A percentile compares a stretch with the other conserved stretches of the same genome.
Evolutionary conservation across 2,888 invertebrate species (phyloP).

Genomic region (Mechanitis mazaeus): DNA sequence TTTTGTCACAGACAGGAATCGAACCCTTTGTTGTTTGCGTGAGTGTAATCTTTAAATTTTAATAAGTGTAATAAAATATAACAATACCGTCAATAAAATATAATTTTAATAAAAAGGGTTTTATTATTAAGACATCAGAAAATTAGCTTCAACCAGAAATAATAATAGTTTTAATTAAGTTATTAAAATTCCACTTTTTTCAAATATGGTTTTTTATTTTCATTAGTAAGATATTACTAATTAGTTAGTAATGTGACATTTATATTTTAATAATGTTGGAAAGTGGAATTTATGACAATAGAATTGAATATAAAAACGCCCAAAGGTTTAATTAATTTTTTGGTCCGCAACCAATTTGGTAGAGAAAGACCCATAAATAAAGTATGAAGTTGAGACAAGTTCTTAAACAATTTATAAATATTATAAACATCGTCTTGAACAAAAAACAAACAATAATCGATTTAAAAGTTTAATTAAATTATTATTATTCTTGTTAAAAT

Average conservation of each 20-base stretch:
- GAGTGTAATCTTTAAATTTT: too few relatives aligned
- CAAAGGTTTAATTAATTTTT: constrained; percentile 5
- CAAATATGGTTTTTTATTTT: background rate
- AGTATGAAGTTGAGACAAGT: background rate
- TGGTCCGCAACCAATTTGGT: constrained; percentile 5
- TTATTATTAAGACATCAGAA: background rate
- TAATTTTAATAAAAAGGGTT: too few relatives aligned
- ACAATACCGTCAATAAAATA: too few relatives aligned
- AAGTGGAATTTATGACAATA: constrained; percentile 3
- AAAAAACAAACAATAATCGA: too few relatives aligned
- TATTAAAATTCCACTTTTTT: background rate
- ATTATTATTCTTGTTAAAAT: too few relatives aligned
- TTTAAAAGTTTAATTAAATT: too few relatives aligned
- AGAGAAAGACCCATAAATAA: background rate
- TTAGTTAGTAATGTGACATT: constrained; percentile 1
- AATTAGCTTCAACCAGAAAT: background rate
- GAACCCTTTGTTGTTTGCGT: too few relatives aligned
- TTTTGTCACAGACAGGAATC: too few relatives aligned
- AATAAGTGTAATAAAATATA: too few relatives aligned
- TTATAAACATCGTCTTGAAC: too few relatives aligned
- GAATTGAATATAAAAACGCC: constrained; percentile 4
- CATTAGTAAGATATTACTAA: background rate
- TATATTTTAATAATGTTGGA: background rate
- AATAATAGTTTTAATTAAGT: background rate
- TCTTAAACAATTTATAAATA: background rate